Conservation (phyloP, 2,888 invertebrate species). For the Luffia ferchaultella region DNA sequence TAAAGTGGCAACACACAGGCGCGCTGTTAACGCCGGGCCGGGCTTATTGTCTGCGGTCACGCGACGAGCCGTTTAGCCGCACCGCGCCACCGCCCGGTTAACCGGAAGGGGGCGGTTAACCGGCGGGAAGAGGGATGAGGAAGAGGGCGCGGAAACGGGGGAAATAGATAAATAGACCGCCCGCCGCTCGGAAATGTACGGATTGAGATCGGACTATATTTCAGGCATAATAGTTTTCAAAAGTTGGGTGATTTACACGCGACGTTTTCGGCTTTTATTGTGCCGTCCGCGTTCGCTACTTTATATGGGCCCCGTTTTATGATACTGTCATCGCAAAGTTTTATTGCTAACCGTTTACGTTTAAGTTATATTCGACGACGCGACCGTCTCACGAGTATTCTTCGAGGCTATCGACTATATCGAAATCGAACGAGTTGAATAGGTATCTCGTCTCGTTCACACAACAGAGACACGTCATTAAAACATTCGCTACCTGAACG, state of each 20-base stretch:
- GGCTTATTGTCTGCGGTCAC: constrained; percentile 68
- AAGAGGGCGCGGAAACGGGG: constrained; percentile 65
- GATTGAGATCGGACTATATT: constrained; percentile 65
- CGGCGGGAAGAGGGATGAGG: constrained; percentile 64
- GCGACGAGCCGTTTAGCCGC: constrained; percentile 67
- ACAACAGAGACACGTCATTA: too few species aligned
- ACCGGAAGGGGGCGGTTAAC: constrained; percentile 66
- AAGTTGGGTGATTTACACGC: constrained; percentile 63
- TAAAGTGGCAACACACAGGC: constrained; percentile 66
- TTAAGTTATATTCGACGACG: constrained; percentile 31
- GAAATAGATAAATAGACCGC: constrained; percentile 67
- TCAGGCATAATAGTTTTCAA: constrained; percentile 64
- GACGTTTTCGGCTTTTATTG: constrained; percentile 56
- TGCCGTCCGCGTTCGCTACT: constrained; percentile 24
- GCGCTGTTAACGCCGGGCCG: constrained; percentile 63
- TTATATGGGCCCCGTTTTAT: constrained; percentile 43
- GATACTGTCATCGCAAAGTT: constrained; percentile 46
- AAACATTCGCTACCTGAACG: too few species aligned
- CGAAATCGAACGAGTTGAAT: too few species aligned
- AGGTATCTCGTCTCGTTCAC: too few species aligned
- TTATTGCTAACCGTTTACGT: constrained; percentile 42
- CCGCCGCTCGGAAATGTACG: constrained; percentile 64
- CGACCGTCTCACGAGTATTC: constrained; percentile 9
- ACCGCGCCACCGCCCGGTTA: constrained; percentile 56
- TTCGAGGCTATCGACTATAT: too few species aligned